Percentiles rank a stretch among this genome's conserved stretches.
Evolutionary conservation across 30 jellyfish, hydroid and myxozoan genomes (phyloP).

Genomic region (Cassiopea xamachana): DNA sequence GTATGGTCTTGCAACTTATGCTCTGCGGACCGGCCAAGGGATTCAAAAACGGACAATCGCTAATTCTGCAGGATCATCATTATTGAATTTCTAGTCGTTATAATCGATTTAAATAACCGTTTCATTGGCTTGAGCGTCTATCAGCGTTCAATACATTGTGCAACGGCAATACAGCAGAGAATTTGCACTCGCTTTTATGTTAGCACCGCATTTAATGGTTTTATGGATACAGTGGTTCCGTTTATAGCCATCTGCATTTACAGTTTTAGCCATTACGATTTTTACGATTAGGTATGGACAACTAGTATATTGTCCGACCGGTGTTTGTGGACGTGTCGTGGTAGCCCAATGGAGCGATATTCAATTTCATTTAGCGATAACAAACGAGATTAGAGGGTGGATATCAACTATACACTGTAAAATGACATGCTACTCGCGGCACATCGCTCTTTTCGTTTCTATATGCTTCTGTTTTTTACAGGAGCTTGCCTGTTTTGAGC

Average conservation of each 20-base stretch:
- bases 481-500: conserved; percentile 47
- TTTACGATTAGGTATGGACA: background rate
- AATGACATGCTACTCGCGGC: background rate
- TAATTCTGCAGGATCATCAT: conserved; percentile 30
- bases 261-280: background rate
- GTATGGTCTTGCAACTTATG: background rate
- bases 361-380: background rate
- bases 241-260: background rate
- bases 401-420: background rate
- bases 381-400: background rate
- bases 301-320: background rate
- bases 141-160: background rate
- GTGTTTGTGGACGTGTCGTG: background rate
- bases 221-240: background rate
- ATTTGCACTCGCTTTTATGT: background rate
- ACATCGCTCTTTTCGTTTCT: background rate
- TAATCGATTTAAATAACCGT: background rate
- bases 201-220: background rate
- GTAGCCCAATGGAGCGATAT: background rate
- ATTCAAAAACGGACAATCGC: background rate
- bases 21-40: background rate
- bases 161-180: background rate
- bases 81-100: background rate
- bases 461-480: background rate
- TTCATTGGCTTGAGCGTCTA: background rate